These are phyloP conservation scores for Toxotes jaculatrix DNA, from an alignment of 2,113 vertebrate genomes.

Conservation along the genomic window DNA sequence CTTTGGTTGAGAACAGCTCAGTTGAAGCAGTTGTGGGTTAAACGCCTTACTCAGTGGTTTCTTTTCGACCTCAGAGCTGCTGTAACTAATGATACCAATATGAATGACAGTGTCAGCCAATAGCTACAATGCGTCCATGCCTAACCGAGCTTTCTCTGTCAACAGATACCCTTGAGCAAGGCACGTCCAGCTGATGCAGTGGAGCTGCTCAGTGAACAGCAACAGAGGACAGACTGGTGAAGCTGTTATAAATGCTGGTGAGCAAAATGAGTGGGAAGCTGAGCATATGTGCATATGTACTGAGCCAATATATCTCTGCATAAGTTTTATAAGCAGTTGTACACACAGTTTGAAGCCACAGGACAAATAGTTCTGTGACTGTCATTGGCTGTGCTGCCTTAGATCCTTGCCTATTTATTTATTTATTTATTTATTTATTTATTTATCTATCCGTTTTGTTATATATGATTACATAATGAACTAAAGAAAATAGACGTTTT, in stretches of 20 bases:
- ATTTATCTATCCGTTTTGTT: too few relatives aligned
- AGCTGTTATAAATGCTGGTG: constrained; percentile 20
- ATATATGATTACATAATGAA: background rate
- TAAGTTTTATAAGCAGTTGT: background rate
- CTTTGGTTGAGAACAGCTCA: background rate
- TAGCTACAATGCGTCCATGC: background rate
- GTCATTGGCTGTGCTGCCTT: background rate
- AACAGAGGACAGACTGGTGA: background rate
- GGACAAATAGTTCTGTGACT: background rate
- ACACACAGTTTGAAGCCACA: background rate
- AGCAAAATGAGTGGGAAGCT: constrained; percentile 38
- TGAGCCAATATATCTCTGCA: background rate
- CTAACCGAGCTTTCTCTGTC: background rate
- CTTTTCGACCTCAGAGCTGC: background rate
- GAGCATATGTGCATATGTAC: constrained; percentile 8
- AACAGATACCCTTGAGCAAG: constrained; percentile 64
- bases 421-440: background rate
- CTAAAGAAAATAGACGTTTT: background rate
- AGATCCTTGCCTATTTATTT: background rate
- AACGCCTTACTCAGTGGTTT: background rate
- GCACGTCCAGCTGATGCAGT: constrained; percentile 43
- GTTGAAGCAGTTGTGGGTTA: background rate
- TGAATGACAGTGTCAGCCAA: background rate
- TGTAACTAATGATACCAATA: constrained; percentile 17
- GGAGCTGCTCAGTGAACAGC: constrained; percentile 14